Evolutionary conservation across 2,888 invertebrate species (phyloP), one percentile per base, ranked within the genome.

Genomic region (Nomada lathburiana): DNA sequence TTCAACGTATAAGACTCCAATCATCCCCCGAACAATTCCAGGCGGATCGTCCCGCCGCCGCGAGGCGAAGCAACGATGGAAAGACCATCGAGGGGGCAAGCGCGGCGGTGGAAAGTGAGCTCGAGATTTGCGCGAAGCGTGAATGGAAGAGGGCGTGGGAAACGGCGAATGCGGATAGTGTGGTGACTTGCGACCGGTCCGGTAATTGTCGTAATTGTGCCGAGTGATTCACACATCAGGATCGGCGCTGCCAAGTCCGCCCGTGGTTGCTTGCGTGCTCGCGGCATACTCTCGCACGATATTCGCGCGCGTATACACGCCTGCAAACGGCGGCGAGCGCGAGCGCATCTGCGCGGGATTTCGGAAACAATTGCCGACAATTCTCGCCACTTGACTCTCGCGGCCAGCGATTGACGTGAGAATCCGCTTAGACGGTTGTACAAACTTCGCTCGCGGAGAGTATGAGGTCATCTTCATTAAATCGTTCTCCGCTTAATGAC

Each of bases 321-420:
- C 64, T 76, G 76, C 79, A 42, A 63, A 59, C 62, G 74, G 29
- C 44, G 57, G 47, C 82, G 83, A 84, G 92, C 91, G 87, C 87
- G 87, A 86, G 89, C 88, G 92, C 92, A 89, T 90, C 91, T 92
- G 92, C 92, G 92, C 93, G 93, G 94, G 94, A 94, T 94, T 94
- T 94, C 94, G 94, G 93, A 94, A 94, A 94, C 93, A 94, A 94
- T 94, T 94, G 94, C 93, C 93, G 93, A 91, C 93, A 94, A 94
- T 94, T 94, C 94, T 90, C 92, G 93, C 93, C 94, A 94, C 93
- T 94, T 94, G 92, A 92, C 93, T 93, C 92, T 93, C 92, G 92
- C 92, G 92, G 88, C 89, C 91, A 91, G 90, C 92, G 92, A 94
- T 94, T 94, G 93, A 92, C 94, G 94, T 94, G 94, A 94, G 94